Evolutionary conservation across 2,113 vertebrate species (phyloP).

Genomic region (Tachycineta bicolor): DNA sequence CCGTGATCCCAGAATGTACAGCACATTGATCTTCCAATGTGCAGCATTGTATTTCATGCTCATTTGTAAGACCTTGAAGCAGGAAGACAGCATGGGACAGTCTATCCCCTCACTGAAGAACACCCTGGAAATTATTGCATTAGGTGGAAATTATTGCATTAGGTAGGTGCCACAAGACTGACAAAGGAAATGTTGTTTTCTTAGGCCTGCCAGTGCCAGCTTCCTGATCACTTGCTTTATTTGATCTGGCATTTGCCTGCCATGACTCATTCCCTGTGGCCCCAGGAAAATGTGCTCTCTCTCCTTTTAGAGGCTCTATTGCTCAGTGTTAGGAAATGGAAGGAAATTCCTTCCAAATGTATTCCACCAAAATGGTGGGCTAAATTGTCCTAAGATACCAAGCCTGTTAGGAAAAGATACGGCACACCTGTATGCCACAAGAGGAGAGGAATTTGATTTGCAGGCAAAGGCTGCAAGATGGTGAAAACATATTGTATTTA

Average conservation of each 20-base stretch:
- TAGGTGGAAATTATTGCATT: background rate
- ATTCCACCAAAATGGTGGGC: background rate
- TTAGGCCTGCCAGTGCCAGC: background rate
- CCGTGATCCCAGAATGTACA: background rate
- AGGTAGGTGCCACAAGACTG: background rate
- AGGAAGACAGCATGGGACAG: background rate
- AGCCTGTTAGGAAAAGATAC: background rate
- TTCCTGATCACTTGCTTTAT: background rate
- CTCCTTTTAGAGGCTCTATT: background rate
- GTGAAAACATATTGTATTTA: background rate
- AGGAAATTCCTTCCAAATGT: background rate
- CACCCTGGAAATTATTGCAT: background rate
- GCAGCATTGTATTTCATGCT: background rate
- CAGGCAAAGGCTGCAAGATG: background rate
- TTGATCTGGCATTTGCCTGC: background rate
- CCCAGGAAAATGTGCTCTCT: conserved; percentile 20
- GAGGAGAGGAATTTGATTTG: background rate
- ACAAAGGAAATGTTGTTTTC: conserved; percentile 7
- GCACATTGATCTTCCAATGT: background rate
- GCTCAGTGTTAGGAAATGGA: background rate
- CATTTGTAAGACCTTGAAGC: background rate
- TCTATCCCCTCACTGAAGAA: background rate
- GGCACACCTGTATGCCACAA: background rate
- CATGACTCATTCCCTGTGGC: background rate
- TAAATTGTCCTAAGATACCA: background rate